Conservation (phyloP, 2,888 invertebrate species). For the Eupithecia subfuscata region DNA sequence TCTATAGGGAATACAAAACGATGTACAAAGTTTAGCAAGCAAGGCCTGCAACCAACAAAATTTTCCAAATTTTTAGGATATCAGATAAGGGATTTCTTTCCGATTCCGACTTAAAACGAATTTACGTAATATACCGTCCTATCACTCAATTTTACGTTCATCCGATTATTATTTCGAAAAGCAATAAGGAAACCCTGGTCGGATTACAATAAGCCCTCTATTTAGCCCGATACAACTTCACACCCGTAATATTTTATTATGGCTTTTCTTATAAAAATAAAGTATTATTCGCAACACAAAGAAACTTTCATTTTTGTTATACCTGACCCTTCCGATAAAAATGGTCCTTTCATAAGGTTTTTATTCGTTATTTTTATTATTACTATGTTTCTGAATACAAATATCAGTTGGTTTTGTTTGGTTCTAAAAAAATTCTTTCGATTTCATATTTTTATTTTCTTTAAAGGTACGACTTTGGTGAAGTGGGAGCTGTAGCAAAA, state of each 20-base stretch:
- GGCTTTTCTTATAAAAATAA: constrained; percentile 30
- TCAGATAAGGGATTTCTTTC: not conserved
- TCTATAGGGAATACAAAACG: too few species aligned
- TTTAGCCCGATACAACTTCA: constrained; percentile 26
- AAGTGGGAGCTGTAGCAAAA: not conserved
- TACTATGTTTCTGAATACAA: constrained; percentile 59
- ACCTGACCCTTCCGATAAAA: constrained; percentile 44
- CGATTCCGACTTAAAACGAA: not conserved
- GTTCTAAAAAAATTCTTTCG: not conserved
- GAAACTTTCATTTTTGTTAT: constrained; percentile 27
- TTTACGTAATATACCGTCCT: not conserved
- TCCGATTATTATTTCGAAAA: constrained; percentile 18
- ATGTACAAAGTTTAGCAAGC: too few species aligned
- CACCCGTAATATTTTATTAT: constrained; percentile 33
- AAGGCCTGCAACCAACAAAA: too few species aligned
- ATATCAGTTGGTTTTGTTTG: constrained; percentile 54
- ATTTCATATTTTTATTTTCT: not conserved
- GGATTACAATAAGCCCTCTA: constrained; percentile 25
- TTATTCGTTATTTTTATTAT: constrained; percentile 62
- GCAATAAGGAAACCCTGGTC: constrained; percentile 9
- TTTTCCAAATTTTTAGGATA: too few species aligned
- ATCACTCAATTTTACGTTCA: constrained; percentile 7
- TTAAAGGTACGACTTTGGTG: not conserved
- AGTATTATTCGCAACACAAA: constrained; percentile 34
- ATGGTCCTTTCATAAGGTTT: constrained; percentile 50